phyloP scores from a whole-genome alignment of 2,888 invertebrate species.

The Glaucopsyche alexis region DNA sequence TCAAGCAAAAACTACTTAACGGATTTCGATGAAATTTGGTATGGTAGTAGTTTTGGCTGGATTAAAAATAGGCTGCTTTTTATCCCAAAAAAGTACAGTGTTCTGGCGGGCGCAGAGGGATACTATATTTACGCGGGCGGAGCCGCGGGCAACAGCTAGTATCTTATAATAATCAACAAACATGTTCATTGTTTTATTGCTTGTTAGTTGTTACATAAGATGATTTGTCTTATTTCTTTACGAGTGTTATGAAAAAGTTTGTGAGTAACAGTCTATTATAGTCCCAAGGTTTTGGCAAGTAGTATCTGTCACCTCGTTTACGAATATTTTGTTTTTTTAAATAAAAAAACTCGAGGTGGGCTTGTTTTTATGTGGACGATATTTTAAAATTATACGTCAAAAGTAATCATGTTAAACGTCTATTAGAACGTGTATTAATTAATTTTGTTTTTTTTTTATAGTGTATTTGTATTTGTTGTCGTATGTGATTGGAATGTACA shows the following conservation, averaged over 20 bases:
- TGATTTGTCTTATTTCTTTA: conserved; percentile 28
- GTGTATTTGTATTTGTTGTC: not conserved
- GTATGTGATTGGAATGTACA: no score
- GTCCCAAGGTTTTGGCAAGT: conserved; percentile 44
- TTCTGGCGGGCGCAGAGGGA: no score
- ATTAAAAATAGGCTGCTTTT: no score
- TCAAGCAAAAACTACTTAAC: no score
- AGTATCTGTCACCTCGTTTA: conserved; percentile 35
- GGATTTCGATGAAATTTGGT: no score
- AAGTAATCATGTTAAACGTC: not conserved
- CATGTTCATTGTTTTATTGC: not conserved
- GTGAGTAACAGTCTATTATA: conserved; percentile 35
- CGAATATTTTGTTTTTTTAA: not conserved
- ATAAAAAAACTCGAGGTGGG: conserved; percentile 9
- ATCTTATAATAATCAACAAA: not conserved
- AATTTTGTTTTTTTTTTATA: not conserved
- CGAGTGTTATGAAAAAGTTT: conserved; percentile 35
- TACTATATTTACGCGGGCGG: no score
- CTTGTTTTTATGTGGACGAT: conserved; percentile 1
- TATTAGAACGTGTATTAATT: not conserved
- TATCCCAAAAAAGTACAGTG: no score
- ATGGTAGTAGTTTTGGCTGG: no score
- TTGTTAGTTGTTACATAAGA: not conserved
- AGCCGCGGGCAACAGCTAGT: no score
- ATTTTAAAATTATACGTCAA: not conserved